A percentile compares a stretch with the other conserved stretches of the same genome.
Evolutionary conservation across 2,888 invertebrate genomes (phyloP).

Genomic region (Clostera curtula): DNA sequence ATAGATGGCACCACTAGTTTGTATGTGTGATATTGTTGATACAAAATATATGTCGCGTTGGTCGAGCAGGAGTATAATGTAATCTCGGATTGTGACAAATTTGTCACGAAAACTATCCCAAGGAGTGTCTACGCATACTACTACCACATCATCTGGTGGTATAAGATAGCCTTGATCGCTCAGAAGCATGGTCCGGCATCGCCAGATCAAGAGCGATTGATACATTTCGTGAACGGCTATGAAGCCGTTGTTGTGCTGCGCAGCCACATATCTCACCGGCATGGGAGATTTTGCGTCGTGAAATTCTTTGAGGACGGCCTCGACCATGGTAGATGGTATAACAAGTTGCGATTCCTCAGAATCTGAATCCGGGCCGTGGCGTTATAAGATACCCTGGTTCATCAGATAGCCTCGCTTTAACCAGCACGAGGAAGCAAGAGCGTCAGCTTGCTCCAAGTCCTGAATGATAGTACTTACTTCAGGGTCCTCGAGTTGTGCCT

Average conservation of each 20-base stretch:
- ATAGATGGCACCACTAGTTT: too few relatives aligned
- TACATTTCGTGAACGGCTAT: constrained; percentile 5
- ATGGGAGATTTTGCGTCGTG: constrained; percentile 10
- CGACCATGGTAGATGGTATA: too few relatives aligned
- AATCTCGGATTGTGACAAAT: constrained; percentile 11
- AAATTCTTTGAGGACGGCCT: too few relatives aligned
- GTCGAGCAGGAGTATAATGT: constrained; percentile 14
- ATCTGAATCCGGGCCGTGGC: too few relatives aligned
- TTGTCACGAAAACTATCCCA: constrained; percentile 9
- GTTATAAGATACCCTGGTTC: too few relatives aligned
- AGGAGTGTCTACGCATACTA: constrained; percentile 11
- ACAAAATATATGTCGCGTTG: constrained; percentile 6
- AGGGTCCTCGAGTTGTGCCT: too few relatives aligned
- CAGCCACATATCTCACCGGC: constrained; percentile 3
- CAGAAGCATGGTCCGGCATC: neutral
- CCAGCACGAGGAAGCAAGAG: too few relatives aligned
- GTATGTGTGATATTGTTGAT: too few relatives aligned
- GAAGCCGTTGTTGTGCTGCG: constrained; percentile 3
- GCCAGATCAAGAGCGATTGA: constrained; percentile 2
- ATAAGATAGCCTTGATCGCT: constrained; percentile 3
- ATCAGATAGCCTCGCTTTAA: too few relatives aligned
- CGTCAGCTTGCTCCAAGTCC: too few relatives aligned
- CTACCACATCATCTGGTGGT: constrained; percentile 6
- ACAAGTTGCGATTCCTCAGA: too few relatives aligned
- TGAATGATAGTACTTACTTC: too few relatives aligned